Evolutionary conservation across 2,888 invertebrate species (phyloP).

Genomic region (Rambutsinella grinnellia): DNA sequence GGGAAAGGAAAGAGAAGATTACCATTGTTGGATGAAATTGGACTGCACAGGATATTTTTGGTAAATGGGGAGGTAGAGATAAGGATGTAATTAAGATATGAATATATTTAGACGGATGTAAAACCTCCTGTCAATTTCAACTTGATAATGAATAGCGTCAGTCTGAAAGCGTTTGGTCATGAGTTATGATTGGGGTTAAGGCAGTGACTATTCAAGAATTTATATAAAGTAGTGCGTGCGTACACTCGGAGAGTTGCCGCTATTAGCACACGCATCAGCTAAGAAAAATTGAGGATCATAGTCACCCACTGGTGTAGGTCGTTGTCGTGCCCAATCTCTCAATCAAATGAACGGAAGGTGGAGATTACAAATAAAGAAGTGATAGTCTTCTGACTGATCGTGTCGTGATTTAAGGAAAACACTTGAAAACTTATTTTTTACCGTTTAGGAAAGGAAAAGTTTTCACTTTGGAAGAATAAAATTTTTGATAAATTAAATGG

Average conservation of each 20-base stretch:
- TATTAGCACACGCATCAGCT: slow-evolving; percentile 28
- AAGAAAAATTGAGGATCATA: not conserved
- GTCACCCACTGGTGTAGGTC: slow-evolving; percentile 22
- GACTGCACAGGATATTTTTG: not conserved
- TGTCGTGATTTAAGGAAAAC: not conserved
- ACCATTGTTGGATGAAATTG: not conserved
- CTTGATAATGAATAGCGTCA: slow-evolving; percentile 10
- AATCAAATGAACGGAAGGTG: slow-evolving; percentile 6
- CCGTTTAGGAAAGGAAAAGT: not conserved
- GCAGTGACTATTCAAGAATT: too few species aligned
- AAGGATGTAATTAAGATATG: slow-evolving; percentile 10
- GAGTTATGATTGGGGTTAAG: not conserved
- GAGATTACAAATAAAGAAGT: not conserved
- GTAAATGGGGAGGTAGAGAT: not conserved
- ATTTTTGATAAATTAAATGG: not conserved
- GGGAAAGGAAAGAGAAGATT: not conserved
- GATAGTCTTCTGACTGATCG: not conserved
- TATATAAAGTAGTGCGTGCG: too few species aligned
- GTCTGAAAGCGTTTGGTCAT: slow-evolving; percentile 1
- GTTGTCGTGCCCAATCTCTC: slow-evolving; percentile 33
- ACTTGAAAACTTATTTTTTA: not conserved
- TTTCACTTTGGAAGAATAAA: not conserved
- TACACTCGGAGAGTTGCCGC: too few species aligned
- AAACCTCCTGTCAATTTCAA: slow-evolving; percentile 16
- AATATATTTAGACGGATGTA: not conserved